Evolutionary conservation across 2,113 vertebrate genomes (phyloP).

Genomic region (Coturnix japonica): DNA sequence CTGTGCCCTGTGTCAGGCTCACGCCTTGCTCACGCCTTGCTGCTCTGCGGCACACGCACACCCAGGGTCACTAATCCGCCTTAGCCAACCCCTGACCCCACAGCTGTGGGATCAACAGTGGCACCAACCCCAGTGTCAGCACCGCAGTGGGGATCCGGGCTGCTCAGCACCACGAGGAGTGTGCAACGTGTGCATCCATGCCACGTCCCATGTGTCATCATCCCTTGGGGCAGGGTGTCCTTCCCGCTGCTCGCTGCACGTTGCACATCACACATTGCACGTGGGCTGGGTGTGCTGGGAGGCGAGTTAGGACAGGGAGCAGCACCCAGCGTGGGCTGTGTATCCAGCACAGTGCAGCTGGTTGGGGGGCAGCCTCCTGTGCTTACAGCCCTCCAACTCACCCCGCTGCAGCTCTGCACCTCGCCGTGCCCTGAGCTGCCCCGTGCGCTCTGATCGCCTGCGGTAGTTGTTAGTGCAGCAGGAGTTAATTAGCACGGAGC

Average conservation of each 20-base stretch:
- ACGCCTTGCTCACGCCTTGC: neutral
- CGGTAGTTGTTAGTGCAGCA: accelerated
- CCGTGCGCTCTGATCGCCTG: accelerated
- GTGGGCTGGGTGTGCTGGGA: accelerated
- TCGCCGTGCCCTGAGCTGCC: neutral
- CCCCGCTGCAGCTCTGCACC: accelerated
- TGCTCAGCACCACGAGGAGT: accelerated
- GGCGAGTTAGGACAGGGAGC: neutral
- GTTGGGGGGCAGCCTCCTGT: accelerated
- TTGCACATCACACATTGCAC: neutral
- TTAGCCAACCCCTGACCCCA: slow-evolving; percentile 9
- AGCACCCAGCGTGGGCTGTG: neutral
- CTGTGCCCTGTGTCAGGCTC: neutral
- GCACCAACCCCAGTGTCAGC: neutral
- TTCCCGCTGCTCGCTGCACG: accelerated
- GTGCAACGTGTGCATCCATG: accelerated
- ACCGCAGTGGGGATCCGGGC: accelerated
- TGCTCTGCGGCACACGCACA: neutral
- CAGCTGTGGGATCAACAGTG: neutral
- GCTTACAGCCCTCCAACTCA: neutral
- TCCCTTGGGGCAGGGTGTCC: neutral
- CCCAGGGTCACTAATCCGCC: slow-evolving; percentile 15
- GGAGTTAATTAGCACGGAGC: neutral
- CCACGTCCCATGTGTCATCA: accelerated
- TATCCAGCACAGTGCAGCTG: neutral